These are phyloP conservation scores for Sibirionetta formosa DNA, from an alignment of 2,797 vertebrate genomes.

Conservation along the genomic window DNA sequence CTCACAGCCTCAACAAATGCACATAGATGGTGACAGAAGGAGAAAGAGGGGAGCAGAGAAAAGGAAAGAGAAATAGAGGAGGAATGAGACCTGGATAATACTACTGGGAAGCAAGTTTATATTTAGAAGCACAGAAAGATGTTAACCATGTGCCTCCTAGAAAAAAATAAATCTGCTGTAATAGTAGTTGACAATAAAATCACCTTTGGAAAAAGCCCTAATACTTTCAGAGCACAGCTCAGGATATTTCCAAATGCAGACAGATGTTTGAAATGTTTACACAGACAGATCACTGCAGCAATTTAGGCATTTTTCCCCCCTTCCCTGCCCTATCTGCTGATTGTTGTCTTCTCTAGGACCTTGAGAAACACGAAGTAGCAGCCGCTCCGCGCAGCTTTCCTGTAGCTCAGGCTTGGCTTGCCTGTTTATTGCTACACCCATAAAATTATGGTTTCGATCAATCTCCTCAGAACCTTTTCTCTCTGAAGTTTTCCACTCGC, in stretches of 20 bases:
- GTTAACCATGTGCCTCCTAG: conserved; percentile 69
- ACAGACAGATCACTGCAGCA: conserved; percentile 8
- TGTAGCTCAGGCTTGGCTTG: neutral
- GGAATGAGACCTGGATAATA: conserved; percentile 44
- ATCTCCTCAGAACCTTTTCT: conserved; percentile 24
- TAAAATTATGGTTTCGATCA: conserved; percentile 45
- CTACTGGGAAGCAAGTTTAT: conserved; percentile 60
- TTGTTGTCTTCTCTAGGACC: neutral
- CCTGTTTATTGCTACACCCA: conserved; percentile 34
- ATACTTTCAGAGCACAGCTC: conserved; percentile 52
- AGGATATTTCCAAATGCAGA: conserved; percentile 58
- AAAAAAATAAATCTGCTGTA: conserved; percentile 58
- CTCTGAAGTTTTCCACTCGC: neutral
- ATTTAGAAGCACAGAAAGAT: conserved; percentile 76
- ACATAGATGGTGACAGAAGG: conserved; percentile 30
- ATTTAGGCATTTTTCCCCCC: neutral
- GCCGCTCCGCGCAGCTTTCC: neutral
- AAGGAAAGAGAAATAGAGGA: neutral
- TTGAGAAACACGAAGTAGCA: neutral
- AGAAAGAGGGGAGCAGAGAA: conserved; percentile 8
- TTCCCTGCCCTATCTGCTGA: neutral
- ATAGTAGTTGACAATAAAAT: conserved; percentile 69
- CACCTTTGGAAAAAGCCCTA: conserved; percentile 64
- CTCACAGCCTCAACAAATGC: conserved; percentile 51
- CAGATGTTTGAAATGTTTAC: conserved; percentile 72